Percentiles rank a stretch among this genome's conserved stretches.
phyloP scores from a whole-genome alignment of 1,140 invertebrate genomes.

The Micrasema minimum region DNA sequence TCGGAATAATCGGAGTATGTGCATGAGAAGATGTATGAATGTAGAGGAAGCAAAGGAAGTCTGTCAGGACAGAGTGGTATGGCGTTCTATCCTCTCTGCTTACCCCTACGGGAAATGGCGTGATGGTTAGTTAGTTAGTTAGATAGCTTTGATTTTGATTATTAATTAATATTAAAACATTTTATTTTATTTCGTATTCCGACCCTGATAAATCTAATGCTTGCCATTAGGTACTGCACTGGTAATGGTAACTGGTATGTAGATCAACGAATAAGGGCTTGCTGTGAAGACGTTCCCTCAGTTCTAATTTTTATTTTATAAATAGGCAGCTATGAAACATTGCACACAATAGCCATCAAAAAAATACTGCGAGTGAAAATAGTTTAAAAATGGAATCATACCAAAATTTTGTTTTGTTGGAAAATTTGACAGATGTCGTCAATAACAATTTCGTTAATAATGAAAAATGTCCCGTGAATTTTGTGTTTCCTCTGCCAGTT shows the following conservation, averaged over 20 bases:
- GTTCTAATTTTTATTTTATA: background rate
- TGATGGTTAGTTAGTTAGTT: too few species aligned
- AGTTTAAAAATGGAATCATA: constrained; percentile 34
- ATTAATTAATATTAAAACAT: too few species aligned
- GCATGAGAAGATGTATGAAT: too few species aligned
- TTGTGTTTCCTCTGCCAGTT: background rate
- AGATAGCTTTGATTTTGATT: too few species aligned
- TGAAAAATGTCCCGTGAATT: constrained; percentile 7
- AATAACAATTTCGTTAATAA: constrained; percentile 21
- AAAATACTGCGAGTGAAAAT: background rate
- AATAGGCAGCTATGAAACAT: background rate
- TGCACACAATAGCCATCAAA: background rate
- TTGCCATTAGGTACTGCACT: background rate
- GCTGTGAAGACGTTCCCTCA: constrained; percentile 1
- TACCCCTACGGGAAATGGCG: too few species aligned
- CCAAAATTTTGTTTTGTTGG: constrained; percentile 14
- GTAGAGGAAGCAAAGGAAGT: too few species aligned
- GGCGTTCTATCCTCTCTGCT: too few species aligned
- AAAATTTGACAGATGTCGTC: constrained; percentile 13
- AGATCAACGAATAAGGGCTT: constrained; percentile 6
- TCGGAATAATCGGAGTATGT: too few species aligned
- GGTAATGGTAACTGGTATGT: background rate
- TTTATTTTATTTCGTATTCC: too few species aligned
- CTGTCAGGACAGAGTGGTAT: too few species aligned
- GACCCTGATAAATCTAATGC: background rate